Conservation (phyloP, 2,888 invertebrate species). For the Galerucella nymphaeae region DNA sequence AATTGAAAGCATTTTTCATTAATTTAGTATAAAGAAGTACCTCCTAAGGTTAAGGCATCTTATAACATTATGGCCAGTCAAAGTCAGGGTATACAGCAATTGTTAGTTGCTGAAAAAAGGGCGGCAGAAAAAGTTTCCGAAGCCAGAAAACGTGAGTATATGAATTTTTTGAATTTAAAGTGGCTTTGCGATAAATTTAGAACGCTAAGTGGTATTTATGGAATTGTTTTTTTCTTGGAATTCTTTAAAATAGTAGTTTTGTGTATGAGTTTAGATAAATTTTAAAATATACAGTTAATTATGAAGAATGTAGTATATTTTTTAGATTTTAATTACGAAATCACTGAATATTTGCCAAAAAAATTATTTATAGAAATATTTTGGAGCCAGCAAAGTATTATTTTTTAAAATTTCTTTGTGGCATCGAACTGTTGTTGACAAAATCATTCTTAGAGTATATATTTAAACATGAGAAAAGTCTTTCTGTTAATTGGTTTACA, state of each 20-base stretch:
- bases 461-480: too few relatives aligned
- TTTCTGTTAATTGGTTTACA: too few relatives aligned
- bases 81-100: constrained; percentile 63
- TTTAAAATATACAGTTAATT: neutral
- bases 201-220: constrained; percentile 19
- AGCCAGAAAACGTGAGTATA: constrained; percentile 64
- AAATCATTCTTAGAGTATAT: neutral
- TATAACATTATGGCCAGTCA: constrained; percentile 29
- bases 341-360: constrained; percentile 21
- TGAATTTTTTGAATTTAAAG: neutral
- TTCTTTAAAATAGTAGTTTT: neutral
- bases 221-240: constrained; percentile 4
- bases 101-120: constrained; percentile 64
- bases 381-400: neutral
- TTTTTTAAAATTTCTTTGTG: neutral
- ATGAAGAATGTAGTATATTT: neutral
- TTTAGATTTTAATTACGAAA: neutral
- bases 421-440: neutral
- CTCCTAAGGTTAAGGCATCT: constrained; percentile 8
- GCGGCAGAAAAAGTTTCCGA: constrained; percentile 65
- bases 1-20: constrained; percentile 36
- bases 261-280: neutral
- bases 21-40: constrained; percentile 29
- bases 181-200: constrained; percentile 26
- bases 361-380: constrained; percentile 17